Evolutionary conservation across 2,113 vertebrate genomes (phyloP).

Genomic region (Ranitomeya imitator): DNA sequence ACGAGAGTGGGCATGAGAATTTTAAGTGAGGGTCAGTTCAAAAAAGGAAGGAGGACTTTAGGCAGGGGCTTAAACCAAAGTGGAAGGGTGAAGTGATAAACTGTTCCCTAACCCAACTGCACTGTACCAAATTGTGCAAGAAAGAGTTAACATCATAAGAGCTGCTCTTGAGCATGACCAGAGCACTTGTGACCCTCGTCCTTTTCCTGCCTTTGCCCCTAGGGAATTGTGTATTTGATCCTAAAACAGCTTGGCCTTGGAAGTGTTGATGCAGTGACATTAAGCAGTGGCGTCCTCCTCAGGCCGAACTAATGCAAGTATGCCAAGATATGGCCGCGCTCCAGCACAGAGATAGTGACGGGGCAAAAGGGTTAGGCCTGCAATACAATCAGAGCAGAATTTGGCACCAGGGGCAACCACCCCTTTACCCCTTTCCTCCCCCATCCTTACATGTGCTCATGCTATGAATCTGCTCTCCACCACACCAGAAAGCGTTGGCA

Average conservation of each 20-base stretch:
- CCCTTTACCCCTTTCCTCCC: too few species aligned
- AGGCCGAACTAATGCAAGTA: constrained; percentile 6
- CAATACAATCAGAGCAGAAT: background rate
- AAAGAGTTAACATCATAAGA: background rate
- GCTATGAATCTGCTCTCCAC: too few species aligned
- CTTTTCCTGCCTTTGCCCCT: background rate
- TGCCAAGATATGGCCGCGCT: constrained; percentile 18
- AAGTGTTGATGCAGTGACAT: constrained; percentile 47
- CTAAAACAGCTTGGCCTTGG: background rate
- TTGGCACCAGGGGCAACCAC: too few species aligned
- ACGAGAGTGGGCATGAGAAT: too few species aligned
- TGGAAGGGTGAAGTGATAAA: background rate
- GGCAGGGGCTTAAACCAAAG: too few species aligned
- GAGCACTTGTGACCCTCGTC: background rate
- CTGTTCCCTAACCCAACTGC: background rate
- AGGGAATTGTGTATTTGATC: background rate
- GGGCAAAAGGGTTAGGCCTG: background rate
- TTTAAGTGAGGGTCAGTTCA: too few species aligned
- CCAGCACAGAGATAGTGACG: constrained; percentile 1
- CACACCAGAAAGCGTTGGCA: too few species aligned
- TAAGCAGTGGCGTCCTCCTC: constrained; percentile 11
- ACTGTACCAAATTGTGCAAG: background rate
- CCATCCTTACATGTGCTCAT: too few species aligned
- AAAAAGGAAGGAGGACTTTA: too few species aligned
- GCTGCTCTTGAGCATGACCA: background rate